Percentiles rank a stretch among this genome's conserved stretches.
phyloP scores from a whole-genome alignment of 2,888 invertebrate species.

The Trissolcus japonicus region DNA sequence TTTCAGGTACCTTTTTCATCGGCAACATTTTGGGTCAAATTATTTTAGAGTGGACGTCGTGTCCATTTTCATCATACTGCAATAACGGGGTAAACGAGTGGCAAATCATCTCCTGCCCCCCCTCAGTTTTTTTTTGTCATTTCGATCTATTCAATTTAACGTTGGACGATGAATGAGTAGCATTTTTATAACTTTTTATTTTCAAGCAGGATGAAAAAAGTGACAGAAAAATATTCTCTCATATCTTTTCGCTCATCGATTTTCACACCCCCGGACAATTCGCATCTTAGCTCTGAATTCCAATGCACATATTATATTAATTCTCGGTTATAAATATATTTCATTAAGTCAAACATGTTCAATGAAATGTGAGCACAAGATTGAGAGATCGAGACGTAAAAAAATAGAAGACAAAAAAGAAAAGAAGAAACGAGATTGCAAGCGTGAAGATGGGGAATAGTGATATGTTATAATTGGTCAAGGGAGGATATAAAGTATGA shows the following conservation, averaged over 20 bases:
- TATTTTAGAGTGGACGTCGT: too few species aligned
- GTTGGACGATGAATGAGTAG: background rate
- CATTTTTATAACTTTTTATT: slow-evolving; percentile 9
- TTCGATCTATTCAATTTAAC: slow-evolving; percentile 1
- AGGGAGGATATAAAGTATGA: slow-evolving; percentile 48
- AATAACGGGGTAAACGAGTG: too few species aligned
- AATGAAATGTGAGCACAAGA: slow-evolving; percentile 1
- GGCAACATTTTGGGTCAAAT: too few species aligned
- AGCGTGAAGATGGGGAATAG: slow-evolving; percentile 1
- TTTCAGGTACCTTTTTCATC: too few species aligned
- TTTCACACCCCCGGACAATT: slow-evolving; percentile 15
- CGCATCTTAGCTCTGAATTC: slow-evolving; percentile 43
- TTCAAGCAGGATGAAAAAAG: slow-evolving; percentile 34
- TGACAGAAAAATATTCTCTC: slow-evolving; percentile 30
- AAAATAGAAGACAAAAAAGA: slow-evolving; percentile 1
- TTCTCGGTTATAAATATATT: slow-evolving; percentile 39
- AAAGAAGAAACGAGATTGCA: slow-evolving; percentile 1
- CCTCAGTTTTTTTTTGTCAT: background rate
- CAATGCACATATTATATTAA: slow-evolving; percentile 28
- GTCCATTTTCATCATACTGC: too few species aligned
- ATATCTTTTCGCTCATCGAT: slow-evolving; percentile 19
- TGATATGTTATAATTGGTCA: slow-evolving; percentile 29
- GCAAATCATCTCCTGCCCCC: too few species aligned
- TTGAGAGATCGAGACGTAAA: background rate
- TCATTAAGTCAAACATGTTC: slow-evolving; percentile 39